Evolutionary conservation across 1,140 invertebrate genomes (phyloP).

Genomic region (Artemia franciscana): DNA sequence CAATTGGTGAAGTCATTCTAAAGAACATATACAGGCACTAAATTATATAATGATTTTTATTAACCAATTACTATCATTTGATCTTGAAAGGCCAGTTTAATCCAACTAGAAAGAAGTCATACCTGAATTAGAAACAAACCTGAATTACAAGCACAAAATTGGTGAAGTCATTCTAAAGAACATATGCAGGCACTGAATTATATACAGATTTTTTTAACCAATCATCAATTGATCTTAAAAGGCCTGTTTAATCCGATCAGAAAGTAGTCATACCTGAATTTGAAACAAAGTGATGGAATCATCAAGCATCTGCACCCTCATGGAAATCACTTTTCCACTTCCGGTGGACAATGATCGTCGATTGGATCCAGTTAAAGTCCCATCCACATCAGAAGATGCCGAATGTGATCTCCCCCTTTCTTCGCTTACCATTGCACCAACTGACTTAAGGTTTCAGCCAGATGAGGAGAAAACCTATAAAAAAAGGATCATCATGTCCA

Average conservation of each 20-base stretch:
- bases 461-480: too few species aligned
- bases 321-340: conserved; percentile 61
- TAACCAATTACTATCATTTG: too few species aligned
- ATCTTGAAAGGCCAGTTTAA: too few species aligned
- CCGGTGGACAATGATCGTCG: neutral
- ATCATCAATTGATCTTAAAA: neutral
- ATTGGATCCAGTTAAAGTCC: neutral
- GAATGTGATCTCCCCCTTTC: neutral
- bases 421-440: neutral
- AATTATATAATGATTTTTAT: too few species aligned
- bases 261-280: conserved; percentile 45
- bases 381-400: neutral
- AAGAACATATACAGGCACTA: too few species aligned
- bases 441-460: too few species aligned
- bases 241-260: neutral
- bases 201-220: neutral
- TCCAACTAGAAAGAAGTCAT: too few species aligned
- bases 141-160: neutral
- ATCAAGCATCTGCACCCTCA: conserved; percentile 64
- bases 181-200: neutral
- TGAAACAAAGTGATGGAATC: conserved; percentile 69
- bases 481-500: too few species aligned
- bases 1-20: too few species aligned
- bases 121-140: too few species aligned
- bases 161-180: neutral